Evolutionary conservation across 2,888 invertebrate species (phyloP).

Genomic region (Rhagophthalmus giganteus): DNA sequence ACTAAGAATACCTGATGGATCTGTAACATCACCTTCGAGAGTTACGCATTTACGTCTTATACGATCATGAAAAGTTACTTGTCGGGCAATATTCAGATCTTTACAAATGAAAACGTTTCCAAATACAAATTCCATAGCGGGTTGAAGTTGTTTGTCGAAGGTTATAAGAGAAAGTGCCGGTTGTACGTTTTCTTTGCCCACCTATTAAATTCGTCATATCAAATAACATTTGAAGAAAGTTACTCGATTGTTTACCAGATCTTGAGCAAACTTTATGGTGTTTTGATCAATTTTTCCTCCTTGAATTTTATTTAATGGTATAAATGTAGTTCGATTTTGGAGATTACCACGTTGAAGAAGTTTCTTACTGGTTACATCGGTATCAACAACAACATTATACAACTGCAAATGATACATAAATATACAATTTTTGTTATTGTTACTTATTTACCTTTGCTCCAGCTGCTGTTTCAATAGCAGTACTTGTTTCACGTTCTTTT

Average conservation of each 20-base stretch:
- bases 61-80: slow-evolving; percentile 74
- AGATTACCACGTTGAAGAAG: slow-evolving; percentile 82
- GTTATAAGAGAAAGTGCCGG: slow-evolving; percentile 79
- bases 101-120: slow-evolving; percentile 83
- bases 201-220: too few species aligned
- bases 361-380: slow-evolving; percentile 80
- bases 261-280: slow-evolving; percentile 68
- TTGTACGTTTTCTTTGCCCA: slow-evolving; percentile 79
- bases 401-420: slow-evolving; percentile 62
- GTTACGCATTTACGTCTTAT: slow-evolving; percentile 78
- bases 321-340: slow-evolving; percentile 79
- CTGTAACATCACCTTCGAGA: slow-evolving; percentile 87
- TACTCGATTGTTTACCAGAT: slow-evolving; percentile 68
- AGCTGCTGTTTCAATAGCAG: slow-evolving; percentile 84
- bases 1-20: slow-evolving; percentile 86
- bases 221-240: too few species aligned
- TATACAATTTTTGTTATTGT: background rate
- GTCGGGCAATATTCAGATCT: slow-evolving; percentile 78
- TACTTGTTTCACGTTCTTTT: slow-evolving; percentile 67
- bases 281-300: slow-evolving; percentile 63
- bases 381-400: slow-evolving; percentile 89
- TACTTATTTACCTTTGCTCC: slow-evolving; percentile 72
- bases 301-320: slow-evolving; percentile 87
- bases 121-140: slow-evolving; percentile 88
- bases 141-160: slow-evolving; percentile 65